Base-by-base conservation (phyloP, 35 echinoderm and acorn worm species). In the Nesometra sesokonis region DNA sequence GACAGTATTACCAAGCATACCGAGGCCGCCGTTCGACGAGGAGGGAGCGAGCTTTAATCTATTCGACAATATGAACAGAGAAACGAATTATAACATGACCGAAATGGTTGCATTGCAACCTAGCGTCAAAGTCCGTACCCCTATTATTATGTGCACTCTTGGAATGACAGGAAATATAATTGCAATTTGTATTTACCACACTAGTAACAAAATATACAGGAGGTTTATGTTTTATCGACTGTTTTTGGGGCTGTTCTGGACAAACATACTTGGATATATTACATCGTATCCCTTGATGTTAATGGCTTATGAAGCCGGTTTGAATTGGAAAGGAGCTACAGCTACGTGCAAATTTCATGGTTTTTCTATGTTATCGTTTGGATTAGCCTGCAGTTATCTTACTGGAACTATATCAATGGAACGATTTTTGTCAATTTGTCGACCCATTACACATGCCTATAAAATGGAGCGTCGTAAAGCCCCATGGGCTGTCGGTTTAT, bases 391-490 rank as follows among this genome's bases (percentile, higher is more conserved):
- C 2, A 86, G 89, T 33, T 93, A 93, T 5, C 30, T 97, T 32
- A 93, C 88, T 11, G 94, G 94, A 21, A 83, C 86, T 5, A 40
- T 97, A 85, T 90, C 87, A 0, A 92, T 93, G 86, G 95, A 98
- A 80, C 91, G 95, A 77, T 98, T 91, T 37, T 78, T 98, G 3
- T 92, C 95, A 13, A 93, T 87, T 2, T 91, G 92, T 77, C 82
- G 88, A 27, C 95, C 95, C 0, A 19, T 32, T 34, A 86, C 88
- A 7, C 91, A 98, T 47, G 90, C 82, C 33, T 88, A 91, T 32
- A 91, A 93, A 82, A 91, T 99, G 7, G 96, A 99, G 81, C 83
- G 88, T 1, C 87, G 96, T 15, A 99, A 99, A 88, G 87, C 94
- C 13, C 92, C 92, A 13, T 99, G 91, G 52, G 76, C 94, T 3